Evolutionary conservation across 2,888 invertebrate species (phyloP).

Genomic region (Bellardia bayeri): DNA sequence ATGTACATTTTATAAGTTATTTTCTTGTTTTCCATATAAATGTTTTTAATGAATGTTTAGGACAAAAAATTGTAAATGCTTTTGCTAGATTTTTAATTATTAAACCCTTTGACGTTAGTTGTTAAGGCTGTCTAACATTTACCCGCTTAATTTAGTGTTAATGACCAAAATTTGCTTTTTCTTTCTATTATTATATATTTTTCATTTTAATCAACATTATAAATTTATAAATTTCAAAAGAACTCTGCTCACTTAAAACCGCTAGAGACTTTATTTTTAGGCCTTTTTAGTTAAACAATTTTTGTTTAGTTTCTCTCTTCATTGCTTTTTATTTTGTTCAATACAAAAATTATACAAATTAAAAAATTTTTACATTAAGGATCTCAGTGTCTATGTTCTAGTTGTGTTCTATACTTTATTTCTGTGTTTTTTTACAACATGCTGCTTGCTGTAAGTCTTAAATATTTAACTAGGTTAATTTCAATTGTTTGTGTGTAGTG

Average conservation of each 20-base stretch:
- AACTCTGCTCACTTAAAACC: slow-evolving; percentile 10
- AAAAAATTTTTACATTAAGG: slow-evolving; percentile 36
- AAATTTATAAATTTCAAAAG: slow-evolving; percentile 21
- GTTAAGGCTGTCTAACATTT: background rate
- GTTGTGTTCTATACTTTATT: slow-evolving; percentile 12
- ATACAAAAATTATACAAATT: background rate
- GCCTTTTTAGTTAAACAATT: slow-evolving; percentile 2
- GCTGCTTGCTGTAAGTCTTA: slow-evolving; percentile 44
- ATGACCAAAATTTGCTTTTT: slow-evolving; percentile 11
- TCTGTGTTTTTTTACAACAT: slow-evolving; percentile 14
- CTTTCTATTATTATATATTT: background rate
- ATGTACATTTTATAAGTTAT: too few species aligned
- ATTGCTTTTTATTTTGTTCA: background rate
- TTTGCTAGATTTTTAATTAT: background rate
- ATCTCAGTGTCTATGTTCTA: slow-evolving; percentile 21
- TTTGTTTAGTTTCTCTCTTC: slow-evolving; percentile 4
- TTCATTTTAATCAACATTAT: slow-evolving; percentile 18
- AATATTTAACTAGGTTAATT: slow-evolving; percentile 67
- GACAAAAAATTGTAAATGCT: too few species aligned
- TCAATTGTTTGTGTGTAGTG: slow-evolving; percentile 39
- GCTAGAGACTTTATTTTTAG: slow-evolving; percentile 40
- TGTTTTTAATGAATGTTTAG: too few species aligned
- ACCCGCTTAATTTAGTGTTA: slow-evolving; percentile 42
- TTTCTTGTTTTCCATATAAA: too few species aligned
- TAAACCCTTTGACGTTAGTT: background rate